These are phyloP conservation scores for Orthosia incerta DNA, from an alignment of 2,888 invertebrate species.

Conservation along the genomic window DNA sequence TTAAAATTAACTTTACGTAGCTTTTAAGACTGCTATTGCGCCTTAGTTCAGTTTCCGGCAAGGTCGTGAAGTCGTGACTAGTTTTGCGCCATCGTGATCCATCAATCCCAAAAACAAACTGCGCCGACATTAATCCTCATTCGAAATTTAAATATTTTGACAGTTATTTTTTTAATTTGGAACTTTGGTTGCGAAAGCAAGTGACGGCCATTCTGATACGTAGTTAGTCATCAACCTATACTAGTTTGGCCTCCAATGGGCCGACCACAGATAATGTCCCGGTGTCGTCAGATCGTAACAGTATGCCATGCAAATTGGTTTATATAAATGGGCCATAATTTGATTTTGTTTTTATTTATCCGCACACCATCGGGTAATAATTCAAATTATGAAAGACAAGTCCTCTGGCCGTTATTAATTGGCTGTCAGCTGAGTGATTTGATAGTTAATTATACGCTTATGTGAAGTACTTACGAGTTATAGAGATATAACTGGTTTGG, in stretches of 20 bases:
- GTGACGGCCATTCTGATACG: slow-evolving; percentile 46
- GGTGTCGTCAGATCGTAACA: slow-evolving; percentile 64
- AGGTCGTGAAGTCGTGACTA: slow-evolving; percentile 56
- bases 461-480: slow-evolving; percentile 57
- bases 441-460: slow-evolving; percentile 66
- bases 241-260: slow-evolving; percentile 53
- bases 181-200: slow-evolving; percentile 44
- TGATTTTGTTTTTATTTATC: slow-evolving; percentile 70
- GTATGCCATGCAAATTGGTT: slow-evolving; percentile 77
- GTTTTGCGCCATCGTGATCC: slow-evolving; percentile 46
- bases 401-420: slow-evolving; percentile 64
- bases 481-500: slow-evolving; percentile 65
- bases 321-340: slow-evolving; percentile 72
- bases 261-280: slow-evolving; percentile 57
- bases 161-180: slow-evolving; percentile 44
- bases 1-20: neutral
- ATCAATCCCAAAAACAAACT: slow-evolving; percentile 55
- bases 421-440: slow-evolving; percentile 67
- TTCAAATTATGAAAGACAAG: slow-evolving; percentile 67
- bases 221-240: slow-evolving; percentile 45
- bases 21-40: neutral
- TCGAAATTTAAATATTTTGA: slow-evolving; percentile 41
- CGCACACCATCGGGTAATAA: slow-evolving; percentile 64
- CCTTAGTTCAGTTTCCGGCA: slow-evolving; percentile 20
- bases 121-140: slow-evolving; percentile 43